Base-by-base conservation (phyloP, 1,140 invertebrate species). In the Dreissena polymorpha region DNA sequence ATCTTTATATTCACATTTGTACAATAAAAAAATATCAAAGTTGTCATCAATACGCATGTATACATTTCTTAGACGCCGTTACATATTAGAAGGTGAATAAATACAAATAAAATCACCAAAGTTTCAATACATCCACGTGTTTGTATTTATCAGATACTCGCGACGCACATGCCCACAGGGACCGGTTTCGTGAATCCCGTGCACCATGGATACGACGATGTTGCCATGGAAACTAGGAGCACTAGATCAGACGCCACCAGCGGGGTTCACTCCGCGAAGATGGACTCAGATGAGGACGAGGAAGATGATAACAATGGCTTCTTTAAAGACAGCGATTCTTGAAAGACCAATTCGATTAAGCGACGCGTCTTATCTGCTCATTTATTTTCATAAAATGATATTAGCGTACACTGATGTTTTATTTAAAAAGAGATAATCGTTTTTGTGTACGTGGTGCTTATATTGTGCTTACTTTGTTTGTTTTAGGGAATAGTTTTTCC, bases 271-370 rank as follows among this genome's bases (percentile, higher is more conserved):
- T 83, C 80, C 21, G 65, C 27, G 14, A 83, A 65, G 67, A 51
- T 83, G 8, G 80, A 83, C 55, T 83, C 72, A 3, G 79, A 73
- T 53, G 79, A 65, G n/a, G 79, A 82, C 12, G 79, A 73, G 16
- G 39, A 57, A 12, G 53, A 67, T 14, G 80, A 75, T 57, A 29
- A 49, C 25, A 39, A 67, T 18, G 53, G 16, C 10, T 75, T 57
- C 63, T 75, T 83, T 27, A 74, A 75, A 39, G 80, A 83, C 65
- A 83, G 71, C 21, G 51, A 57, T 13, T 49, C 72, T 39, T 39
- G 39, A 39, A 39, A 2, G 39, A 8, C 39, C 39, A 39, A 39
- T 5, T 39, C 8, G 3, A 39, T 39, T 5, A 39, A 5, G 39
- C 2, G 8, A 39, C 39, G 8, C 8, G 8, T 2, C 39, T 39